Evolutionary conservation across 2,113 vertebrate genomes (phyloP).

Genomic region (Cyphomyrus plagiostoma): DNA sequence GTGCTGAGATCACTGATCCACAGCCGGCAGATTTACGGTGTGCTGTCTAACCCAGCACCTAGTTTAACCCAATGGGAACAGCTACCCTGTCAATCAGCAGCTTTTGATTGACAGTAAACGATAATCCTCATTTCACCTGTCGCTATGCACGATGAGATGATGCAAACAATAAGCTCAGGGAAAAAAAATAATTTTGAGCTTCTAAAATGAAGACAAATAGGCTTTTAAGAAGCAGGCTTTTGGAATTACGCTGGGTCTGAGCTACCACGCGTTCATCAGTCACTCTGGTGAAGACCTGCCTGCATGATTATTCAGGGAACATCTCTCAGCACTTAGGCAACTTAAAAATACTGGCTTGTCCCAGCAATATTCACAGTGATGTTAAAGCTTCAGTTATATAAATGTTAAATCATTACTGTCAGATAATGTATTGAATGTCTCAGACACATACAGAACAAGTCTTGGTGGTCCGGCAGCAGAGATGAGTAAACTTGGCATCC

Average conservation of each 20-base stretch:
- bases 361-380: not conserved
- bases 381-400: not conserved
- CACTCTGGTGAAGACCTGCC: not conserved
- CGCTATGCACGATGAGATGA: not conserved
- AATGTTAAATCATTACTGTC: not conserved
- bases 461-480: not conserved
- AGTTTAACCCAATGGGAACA: not conserved
- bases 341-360: not conserved
- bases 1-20: not conserved
- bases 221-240: not conserved
- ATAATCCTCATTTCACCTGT: not conserved
- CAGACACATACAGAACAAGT: not conserved
- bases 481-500: constrained; percentile 1
- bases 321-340: not conserved
- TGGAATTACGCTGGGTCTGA: not conserved
- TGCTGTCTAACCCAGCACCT: not conserved
- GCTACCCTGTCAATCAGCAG: not conserved
- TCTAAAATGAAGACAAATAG: not conserved
- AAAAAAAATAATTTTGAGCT: not conserved
- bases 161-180: not conserved
- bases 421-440: not conserved
- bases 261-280: not conserved
- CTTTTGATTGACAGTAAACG: not conserved
- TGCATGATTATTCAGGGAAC: not conserved
- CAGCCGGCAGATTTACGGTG: not conserved